Evolutionary conservation across 2,888 invertebrate species (phyloP).

Genomic region (Galeruca laticollis): DNA sequence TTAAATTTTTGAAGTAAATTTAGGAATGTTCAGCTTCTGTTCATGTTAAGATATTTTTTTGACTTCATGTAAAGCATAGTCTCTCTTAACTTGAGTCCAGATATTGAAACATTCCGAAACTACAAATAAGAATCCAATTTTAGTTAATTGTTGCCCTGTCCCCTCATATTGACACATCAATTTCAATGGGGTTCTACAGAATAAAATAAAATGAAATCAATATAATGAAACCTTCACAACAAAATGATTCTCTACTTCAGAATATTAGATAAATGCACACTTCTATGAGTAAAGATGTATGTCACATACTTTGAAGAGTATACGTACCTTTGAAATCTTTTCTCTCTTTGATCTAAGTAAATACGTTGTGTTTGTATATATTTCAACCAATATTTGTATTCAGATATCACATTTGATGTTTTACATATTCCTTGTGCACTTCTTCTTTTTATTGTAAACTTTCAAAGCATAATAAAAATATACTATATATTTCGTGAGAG

Average conservation of each 20-base stretch:
- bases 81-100: too few relatives aligned
- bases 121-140: too few relatives aligned
- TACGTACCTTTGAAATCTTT: slow-evolving; percentile 2
- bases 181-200: too few relatives aligned
- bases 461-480: neutral
- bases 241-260: neutral
- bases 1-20: too few relatives aligned
- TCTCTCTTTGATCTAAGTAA: slow-evolving; percentile 7
- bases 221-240: too few relatives aligned
- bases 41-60: too few relatives aligned
- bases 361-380: slow-evolving; percentile 4
- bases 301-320: neutral
- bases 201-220: too few relatives aligned
- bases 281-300: neutral
- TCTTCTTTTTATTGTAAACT: neutral
- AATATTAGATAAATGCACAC: neutral
- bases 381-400: slow-evolving; percentile 10
- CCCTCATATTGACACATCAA: too few relatives aligned
- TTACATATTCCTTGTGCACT: neutral
- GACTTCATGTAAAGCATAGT: too few relatives aligned
- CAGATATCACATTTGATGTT: neutral
- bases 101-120: too few relatives aligned
- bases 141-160: too few relatives aligned
- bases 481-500: neutral
- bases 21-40: too few relatives aligned